Conservation (phyloP, 1,140 invertebrate genomes). For the Ruditapes philippinarum region DNA sequence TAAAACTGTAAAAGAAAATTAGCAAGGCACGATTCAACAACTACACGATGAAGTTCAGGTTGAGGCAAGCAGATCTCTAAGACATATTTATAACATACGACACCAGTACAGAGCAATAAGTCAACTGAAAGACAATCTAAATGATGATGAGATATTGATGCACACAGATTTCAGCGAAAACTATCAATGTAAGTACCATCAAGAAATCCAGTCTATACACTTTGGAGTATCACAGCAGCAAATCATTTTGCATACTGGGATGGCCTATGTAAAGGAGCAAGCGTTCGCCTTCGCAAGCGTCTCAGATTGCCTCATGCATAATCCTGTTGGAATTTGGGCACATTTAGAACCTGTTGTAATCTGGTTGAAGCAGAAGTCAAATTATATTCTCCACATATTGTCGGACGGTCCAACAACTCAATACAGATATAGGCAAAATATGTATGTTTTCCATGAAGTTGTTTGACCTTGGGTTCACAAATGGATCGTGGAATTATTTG, state of each 20-base stretch:
- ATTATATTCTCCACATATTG: too few relatives aligned
- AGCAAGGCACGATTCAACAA: too few relatives aligned
- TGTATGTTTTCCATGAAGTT: too few relatives aligned
- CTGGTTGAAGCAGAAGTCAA: too few relatives aligned
- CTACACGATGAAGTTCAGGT: background rate
- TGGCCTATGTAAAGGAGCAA: background rate
- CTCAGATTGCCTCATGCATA: too few relatives aligned
- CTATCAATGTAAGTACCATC: conserved; percentile 63
- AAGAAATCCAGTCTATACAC: conserved; percentile 72
- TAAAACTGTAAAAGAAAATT: too few relatives aligned
- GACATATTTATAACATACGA: conserved; percentile 63
- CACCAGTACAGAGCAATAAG: conserved; percentile 62
- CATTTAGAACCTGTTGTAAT: too few relatives aligned
- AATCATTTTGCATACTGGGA: conserved; percentile 67
- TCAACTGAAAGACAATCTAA: conserved; percentile 31
- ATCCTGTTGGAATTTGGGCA: too few relatives aligned
- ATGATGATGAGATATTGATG: conserved; percentile 39
- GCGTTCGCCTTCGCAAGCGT: conserved; percentile 61
- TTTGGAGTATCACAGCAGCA: conserved; percentile 70
- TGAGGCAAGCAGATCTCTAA: background rate
- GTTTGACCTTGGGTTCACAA: too few relatives aligned
- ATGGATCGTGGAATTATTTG: too few relatives aligned
- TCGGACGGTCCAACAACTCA: too few relatives aligned
- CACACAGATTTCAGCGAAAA: conserved; percentile 73
- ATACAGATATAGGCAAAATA: too few relatives aligned